Conservation (phyloP, 2,888 invertebrate species). For the Leptopilina drosophilae region DNA sequence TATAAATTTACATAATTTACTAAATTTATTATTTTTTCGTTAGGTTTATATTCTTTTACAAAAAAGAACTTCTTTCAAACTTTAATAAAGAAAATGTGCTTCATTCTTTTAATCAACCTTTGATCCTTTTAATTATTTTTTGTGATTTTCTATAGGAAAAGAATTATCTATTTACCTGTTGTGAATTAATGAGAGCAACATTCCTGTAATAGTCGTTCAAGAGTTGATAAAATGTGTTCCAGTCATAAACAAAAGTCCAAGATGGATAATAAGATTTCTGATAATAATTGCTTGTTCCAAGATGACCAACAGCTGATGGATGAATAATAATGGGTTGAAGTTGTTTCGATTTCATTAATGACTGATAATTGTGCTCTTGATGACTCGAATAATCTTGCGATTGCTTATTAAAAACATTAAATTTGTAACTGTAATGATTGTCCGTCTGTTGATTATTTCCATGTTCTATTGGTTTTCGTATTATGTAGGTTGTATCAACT, state of each 20-base stretch:
- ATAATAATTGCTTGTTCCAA: constrained; percentile 52
- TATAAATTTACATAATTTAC: no score
- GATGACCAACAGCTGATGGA: constrained; percentile 62
- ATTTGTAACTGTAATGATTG: constrained; percentile 36
- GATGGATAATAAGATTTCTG: constrained; percentile 56
- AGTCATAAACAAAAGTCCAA: constrained; percentile 64
- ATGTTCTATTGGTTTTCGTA: constrained; percentile 73
- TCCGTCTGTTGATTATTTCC: constrained; percentile 30
- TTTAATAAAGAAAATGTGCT: no score
- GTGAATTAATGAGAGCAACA: constrained; percentile 63
- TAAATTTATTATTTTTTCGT: no score
- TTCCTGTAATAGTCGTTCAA: constrained; percentile 63
- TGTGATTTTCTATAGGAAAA: background rate
- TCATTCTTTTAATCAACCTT: no score
- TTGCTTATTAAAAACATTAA: constrained; percentile 53
- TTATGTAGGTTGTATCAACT: constrained; percentile 81
- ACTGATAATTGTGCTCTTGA: constrained; percentile 35
- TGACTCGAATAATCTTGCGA: constrained; percentile 60
- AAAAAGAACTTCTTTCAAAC: no score
- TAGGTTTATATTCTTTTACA: no score
- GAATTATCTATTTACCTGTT: constrained; percentile 60
- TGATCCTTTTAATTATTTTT: no score
- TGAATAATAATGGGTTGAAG: constrained; percentile 65
- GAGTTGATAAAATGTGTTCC: constrained; percentile 63
- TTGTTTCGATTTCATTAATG: constrained; percentile 55